A percentile compares a stretch with the other conserved stretches of the same genome.
These are phyloP conservation scores for Cerastis leucographa DNA, from an alignment of 2,888 invertebrate genomes.

Conservation along the genomic window DNA sequence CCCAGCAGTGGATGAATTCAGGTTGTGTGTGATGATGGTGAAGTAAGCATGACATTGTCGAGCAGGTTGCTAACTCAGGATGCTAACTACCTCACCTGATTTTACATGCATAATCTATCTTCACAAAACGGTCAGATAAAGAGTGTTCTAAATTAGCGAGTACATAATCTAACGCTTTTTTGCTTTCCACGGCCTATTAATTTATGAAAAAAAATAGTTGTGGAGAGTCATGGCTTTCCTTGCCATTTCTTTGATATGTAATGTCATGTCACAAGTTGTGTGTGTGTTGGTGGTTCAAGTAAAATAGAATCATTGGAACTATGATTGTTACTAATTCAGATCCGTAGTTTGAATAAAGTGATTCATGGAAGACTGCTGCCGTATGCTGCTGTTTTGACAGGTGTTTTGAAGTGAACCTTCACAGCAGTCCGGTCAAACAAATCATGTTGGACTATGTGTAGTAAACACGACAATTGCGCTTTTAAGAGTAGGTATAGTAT, in stretches of 20 bases:
- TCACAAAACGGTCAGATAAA: no score
- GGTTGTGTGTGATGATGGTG: not conserved
- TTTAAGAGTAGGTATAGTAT: not conserved
- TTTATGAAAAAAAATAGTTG: not conserved
- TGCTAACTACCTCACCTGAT: not conserved
- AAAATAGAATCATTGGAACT: not conserved
- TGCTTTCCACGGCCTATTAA: no score
- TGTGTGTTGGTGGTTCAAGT: not conserved
- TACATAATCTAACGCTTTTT: no score
- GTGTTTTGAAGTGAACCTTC: not conserved
- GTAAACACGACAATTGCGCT: not conserved
- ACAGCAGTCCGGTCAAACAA: not conserved
- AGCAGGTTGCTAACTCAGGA: not conserved
- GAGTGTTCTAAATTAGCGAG: no score
- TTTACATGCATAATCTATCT: not conserved
- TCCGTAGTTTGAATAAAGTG: not conserved
- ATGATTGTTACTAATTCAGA: not conserved
- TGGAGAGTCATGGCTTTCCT: not conserved
- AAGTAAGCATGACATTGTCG: not conserved
- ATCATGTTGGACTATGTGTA: not conserved
- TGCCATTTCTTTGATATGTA: not conserved
- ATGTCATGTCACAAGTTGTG: not conserved
- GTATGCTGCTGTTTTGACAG: not conserved
- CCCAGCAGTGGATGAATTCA: not conserved
- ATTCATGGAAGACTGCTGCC: not conserved